phyloP scores from a whole-genome alignment of 2,888 invertebrate species.

The Pantelozetes paolii region DNA sequence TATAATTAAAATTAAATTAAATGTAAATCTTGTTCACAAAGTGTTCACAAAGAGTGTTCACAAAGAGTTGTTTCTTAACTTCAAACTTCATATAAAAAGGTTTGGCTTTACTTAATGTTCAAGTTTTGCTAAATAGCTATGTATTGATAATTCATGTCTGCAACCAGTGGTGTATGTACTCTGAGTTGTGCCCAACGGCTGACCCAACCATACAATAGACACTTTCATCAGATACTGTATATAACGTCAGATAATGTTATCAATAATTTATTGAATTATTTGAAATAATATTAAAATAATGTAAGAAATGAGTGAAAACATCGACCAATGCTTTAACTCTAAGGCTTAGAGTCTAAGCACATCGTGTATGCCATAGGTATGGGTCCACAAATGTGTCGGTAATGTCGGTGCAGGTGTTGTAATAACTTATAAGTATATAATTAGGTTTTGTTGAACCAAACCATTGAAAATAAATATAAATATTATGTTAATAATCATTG shows the following conservation, averaged over 20 bases:
- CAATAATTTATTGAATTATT: no score
- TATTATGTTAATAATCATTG: not conserved
- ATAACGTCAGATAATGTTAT: no score
- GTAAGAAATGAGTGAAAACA: no score
- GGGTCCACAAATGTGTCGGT: not conserved
- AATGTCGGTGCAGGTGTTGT: no score
- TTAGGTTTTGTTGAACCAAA: no score
- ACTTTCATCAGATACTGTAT: no score
- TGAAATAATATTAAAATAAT: no score
- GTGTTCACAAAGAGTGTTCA: no score
- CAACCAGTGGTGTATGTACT: not conserved
- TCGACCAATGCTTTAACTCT: no score
- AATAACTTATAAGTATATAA: no score
- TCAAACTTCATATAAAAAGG: constrained; percentile 19
- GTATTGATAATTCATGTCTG: not conserved
- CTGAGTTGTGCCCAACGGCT: not conserved
- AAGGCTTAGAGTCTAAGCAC: no score
- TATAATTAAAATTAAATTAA: constrained; percentile 22
- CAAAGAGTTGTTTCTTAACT: not conserved
- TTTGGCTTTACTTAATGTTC: constrained; percentile 14
- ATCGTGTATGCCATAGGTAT: no score
- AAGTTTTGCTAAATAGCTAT: not conserved
- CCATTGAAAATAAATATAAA: not conserved
- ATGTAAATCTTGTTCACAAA: not conserved
- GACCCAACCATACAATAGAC: not conserved